phyloP scores from a whole-genome alignment of 2,797 vertebrate species.

The Enteromius argenteus region DNA sequence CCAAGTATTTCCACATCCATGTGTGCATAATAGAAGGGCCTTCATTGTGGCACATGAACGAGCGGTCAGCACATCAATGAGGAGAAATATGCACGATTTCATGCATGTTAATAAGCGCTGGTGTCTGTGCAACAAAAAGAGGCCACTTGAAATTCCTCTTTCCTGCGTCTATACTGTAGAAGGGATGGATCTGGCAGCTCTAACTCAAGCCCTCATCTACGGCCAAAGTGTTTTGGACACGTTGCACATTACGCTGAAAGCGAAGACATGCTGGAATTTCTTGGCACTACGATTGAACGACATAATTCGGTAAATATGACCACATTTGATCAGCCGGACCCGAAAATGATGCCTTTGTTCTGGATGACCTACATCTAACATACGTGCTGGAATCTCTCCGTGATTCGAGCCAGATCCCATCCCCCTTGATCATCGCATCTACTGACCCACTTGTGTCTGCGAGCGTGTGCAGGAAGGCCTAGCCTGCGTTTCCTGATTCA shows the following conservation, averaged over 20 bases:
- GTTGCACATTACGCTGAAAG: conserved; percentile 69
- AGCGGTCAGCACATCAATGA: conserved; percentile 28
- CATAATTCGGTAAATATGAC: conserved; percentile 71
- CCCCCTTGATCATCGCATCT: conserved; percentile 66
- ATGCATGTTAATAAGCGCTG: conserved; percentile 38
- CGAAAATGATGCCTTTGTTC: conserved; percentile 73
- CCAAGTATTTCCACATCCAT: conserved; percentile 60
- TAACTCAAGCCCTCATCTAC: conserved; percentile 46
- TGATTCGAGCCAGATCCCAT: conserved; percentile 66
- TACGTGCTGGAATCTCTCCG: conserved; percentile 67
- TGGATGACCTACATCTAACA: conserved; percentile 75
- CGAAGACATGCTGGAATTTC: conserved; percentile 73
- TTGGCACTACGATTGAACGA: conserved; percentile 63
- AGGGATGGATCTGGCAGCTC: conserved; percentile 53
- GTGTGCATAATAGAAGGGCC: conserved; percentile 53
- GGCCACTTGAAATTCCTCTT: conserved; percentile 56
- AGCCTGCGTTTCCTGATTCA: conserved; percentile 78
- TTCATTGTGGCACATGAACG: conserved; percentile 46
- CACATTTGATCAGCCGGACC: conserved; percentile 63
- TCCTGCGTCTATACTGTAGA: conserved; percentile 28
- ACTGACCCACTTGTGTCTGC: conserved; percentile 71
- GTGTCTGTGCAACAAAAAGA: conserved; percentile 34
- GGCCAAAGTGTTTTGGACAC: conserved; percentile 71
- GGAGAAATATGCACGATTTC: conserved; percentile 48
- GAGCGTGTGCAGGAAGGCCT: conserved; percentile 72